phyloP scores from a whole-genome alignment of 2,888 invertebrate species.

The Apotomis capreana region DNA sequence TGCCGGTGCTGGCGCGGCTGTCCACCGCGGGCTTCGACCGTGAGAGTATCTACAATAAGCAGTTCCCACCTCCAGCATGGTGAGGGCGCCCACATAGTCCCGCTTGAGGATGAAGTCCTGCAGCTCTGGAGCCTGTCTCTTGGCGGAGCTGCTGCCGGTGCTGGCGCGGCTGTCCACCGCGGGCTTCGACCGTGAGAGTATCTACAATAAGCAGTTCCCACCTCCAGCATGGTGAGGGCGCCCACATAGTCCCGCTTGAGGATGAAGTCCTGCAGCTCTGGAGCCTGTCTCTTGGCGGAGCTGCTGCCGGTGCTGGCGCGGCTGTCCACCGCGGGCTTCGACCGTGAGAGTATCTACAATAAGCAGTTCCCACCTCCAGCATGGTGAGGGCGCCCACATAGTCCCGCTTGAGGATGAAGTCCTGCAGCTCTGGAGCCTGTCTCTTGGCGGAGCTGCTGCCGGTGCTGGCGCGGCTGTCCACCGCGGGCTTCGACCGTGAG shows the following conservation, averaged over 20 bases:
- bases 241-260: conserved; percentile 96
- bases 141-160: conserved; percentile 65
- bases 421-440: conserved; percentile 92
- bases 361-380: conserved; percentile 86
- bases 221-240: conserved; percentile 95
- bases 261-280: conserved; percentile 96
- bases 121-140: conserved; percentile 89
- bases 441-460: conserved; percentile 77
- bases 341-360: conserved; percentile 89
- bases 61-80: conserved; percentile 90
- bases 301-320: too few relatives aligned
- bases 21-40: conserved; percentile 90
- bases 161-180: too few relatives aligned
- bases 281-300: conserved; percentile 83
- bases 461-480: too few relatives aligned
- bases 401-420: conserved; percentile 94
- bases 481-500: conserved; percentile 92
- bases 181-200: conserved; percentile 86
- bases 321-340: conserved; percentile 93
- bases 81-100: conserved; percentile 97
- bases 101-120: conserved; percentile 95
- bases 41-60: too few relatives aligned
- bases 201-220: conserved; percentile 55
- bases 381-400: conserved; percentile 97
- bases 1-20: conserved; percentile 57